A percentile compares a stretch with the other conserved stretches of the same genome.
phyloP scores from a whole-genome alignment of 1,140 invertebrate species.

The Hyles euphorbiae region DNA sequence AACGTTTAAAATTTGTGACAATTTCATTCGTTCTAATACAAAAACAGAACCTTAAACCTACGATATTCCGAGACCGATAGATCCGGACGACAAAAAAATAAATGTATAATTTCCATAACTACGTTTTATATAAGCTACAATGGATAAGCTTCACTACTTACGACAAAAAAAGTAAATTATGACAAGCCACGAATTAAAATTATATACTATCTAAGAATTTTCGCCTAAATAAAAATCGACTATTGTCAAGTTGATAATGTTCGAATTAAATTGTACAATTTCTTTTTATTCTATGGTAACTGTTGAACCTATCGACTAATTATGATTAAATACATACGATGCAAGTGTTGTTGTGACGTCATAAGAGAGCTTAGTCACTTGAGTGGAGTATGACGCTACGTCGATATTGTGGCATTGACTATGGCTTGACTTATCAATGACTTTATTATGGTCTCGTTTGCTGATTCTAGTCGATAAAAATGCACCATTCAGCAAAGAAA shows the following conservation, averaged over 20 bases:
- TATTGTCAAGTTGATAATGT: constrained; percentile 1
- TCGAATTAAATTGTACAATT: constrained; percentile 21
- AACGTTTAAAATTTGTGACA: neutral
- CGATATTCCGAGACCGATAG: constrained; percentile 2
- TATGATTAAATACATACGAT: constrained; percentile 31
- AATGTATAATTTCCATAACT: constrained; percentile 5
- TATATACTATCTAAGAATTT: constrained; percentile 18
- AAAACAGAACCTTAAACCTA: constrained; percentile 2
- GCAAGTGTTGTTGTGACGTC: constrained; percentile 22
- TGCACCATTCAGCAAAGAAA: too few relatives aligned
- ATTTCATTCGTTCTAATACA: neutral
- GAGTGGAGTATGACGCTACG: neutral
- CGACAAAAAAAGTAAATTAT: constrained; percentile 30
- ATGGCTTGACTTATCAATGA: constrained; percentile 1
- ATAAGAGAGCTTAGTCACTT: constrained; percentile 16
- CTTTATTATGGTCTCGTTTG: neutral
- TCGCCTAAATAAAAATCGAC: constrained; percentile 3
- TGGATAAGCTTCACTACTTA: constrained; percentile 38
- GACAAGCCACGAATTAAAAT: constrained; percentile 24
- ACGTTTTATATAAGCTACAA: constrained; percentile 15
- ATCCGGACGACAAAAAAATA: neutral
- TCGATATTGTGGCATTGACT: constrained; percentile 12
- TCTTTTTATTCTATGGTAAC: constrained; percentile 40
- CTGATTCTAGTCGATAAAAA: neutral
- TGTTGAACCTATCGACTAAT: constrained; percentile 32